These are phyloP conservation scores for Xenopus borealis DNA, from an alignment of 2,113 vertebrate genomes.

Conservation along the genomic window DNA sequence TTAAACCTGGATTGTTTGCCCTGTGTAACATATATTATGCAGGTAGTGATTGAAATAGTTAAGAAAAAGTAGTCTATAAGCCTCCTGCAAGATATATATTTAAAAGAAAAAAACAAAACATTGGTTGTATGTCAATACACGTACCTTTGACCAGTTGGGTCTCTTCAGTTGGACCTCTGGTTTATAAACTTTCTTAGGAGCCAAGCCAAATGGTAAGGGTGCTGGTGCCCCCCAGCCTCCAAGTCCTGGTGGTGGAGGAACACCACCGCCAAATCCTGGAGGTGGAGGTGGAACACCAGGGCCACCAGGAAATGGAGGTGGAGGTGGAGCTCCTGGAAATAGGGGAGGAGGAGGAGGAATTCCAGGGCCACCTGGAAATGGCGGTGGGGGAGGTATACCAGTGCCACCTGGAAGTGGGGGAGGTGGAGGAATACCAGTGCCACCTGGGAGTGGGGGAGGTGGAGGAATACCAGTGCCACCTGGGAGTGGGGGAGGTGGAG, in stretches of 20 bases:
- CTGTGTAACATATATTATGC: no score
- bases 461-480: slow-evolving; percentile 47
- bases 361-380: slow-evolving; percentile 58
- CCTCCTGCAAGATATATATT: no score
- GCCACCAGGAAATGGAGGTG: slow-evolving; percentile 54
- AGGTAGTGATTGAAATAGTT: no score
- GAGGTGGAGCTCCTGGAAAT: slow-evolving; percentile 51
- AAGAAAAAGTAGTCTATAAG: no score
- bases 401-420: slow-evolving; percentile 53
- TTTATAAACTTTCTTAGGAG: slow-evolving; percentile 78
- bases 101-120: no score
- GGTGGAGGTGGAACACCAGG: slow-evolving; percentile 61
- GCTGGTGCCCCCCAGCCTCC: slow-evolving; percentile 59
- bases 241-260: slow-evolving; percentile 55
- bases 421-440: slow-evolving; percentile 49
- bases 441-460: slow-evolving; percentile 56
- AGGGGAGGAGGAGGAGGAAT: slow-evolving; percentile 56
- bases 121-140: no score
- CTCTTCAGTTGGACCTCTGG: slow-evolving; percentile 76
- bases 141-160: slow-evolving; percentile 83
- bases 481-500: slow-evolving; percentile 51
- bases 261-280: slow-evolving; percentile 40
- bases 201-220: slow-evolving; percentile 71
- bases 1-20: no score
- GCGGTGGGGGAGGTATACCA: slow-evolving; percentile 57